phyloP scores from a whole-genome alignment of 2,888 invertebrate genomes.

The Cantharis lateralis region DNA sequence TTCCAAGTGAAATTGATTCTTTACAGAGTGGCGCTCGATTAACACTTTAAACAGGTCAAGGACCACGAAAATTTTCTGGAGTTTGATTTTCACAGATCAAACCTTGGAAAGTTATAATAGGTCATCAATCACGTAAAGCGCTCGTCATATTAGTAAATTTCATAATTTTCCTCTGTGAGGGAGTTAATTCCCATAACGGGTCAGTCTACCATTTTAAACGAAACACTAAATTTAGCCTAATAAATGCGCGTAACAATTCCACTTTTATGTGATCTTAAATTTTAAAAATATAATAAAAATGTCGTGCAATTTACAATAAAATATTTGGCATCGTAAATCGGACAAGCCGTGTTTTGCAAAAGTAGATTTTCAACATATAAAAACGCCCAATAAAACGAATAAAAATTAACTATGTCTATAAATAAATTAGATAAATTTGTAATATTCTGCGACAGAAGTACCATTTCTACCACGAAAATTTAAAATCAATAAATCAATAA shows the following conservation, averaged over 20 bases:
- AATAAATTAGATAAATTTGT: neutral
- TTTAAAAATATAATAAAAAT: neutral
- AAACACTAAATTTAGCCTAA: neutral
- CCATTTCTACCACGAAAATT: no score
- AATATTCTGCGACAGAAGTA: no score
- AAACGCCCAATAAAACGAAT: neutral
- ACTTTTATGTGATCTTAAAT: neutral
- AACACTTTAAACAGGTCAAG: neutral
- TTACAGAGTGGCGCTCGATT: neutral
- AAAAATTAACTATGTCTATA: neutral
- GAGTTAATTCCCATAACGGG: neutral
- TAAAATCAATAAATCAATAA: no score
- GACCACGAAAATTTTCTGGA: neutral
- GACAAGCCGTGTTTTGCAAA: neutral
- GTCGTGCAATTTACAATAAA: neutral
- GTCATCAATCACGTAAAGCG: neutral
- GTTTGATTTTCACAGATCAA: neutral
- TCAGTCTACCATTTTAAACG: neutral
- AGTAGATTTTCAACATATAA: neutral
- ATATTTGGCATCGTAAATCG: neutral
- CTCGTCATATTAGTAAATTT: neutral
- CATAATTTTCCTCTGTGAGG: neutral
- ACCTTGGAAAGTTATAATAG: neutral
- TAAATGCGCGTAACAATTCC: neutral
- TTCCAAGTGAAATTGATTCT: neutral